Percentiles rank a stretch among this genome's conserved stretches.
Conservation (phyloP, 2,113 vertebrate species). For the Myanophis thanlyinensis region DNA sequence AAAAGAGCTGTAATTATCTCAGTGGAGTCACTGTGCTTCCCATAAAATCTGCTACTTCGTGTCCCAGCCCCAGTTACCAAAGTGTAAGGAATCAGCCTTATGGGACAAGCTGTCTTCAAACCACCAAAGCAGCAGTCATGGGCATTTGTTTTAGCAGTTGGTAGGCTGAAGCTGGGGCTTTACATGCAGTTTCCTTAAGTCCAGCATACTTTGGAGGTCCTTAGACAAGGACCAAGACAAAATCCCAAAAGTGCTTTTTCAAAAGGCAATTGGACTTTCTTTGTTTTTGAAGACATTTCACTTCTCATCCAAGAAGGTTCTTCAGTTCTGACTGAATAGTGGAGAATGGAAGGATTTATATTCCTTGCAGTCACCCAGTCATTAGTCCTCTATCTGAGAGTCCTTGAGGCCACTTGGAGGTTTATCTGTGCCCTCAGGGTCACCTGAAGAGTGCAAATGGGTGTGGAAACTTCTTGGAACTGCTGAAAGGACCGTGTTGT, state of each 20-base stretch:
- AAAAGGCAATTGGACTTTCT: not conserved
- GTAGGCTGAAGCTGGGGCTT: not conserved
- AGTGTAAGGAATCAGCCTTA: slow-evolving; percentile 18
- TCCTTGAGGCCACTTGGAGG: not conserved
- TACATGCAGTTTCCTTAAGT: not conserved
- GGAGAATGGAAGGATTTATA: not conserved
- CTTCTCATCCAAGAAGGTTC: not conserved
- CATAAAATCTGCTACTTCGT: not conserved
- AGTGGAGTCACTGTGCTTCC: slow-evolving; percentile 21
- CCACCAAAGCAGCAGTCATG: slow-evolving; percentile 12
- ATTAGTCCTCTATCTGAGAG: not conserved
- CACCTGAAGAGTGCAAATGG: no score
- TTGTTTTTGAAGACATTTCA: not conserved
- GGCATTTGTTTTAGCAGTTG: slow-evolving; percentile 11
- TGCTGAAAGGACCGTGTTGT: not conserved
- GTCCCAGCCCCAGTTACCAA: slow-evolving; percentile 24
- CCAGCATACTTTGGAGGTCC: no score
- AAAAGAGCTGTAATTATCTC: slow-evolving; percentile 18
- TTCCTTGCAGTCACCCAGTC: not conserved
- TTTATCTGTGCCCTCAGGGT: no score
- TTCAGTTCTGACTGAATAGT: not conserved
- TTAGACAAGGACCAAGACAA: no score
- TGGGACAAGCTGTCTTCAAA: not conserved
- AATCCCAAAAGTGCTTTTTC: not conserved
- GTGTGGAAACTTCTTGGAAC: no score